These are phyloP conservation scores for Antechinus flavipes DNA, from an alignment of 2,113 vertebrate genomes.

Conservation along the genomic window DNA sequence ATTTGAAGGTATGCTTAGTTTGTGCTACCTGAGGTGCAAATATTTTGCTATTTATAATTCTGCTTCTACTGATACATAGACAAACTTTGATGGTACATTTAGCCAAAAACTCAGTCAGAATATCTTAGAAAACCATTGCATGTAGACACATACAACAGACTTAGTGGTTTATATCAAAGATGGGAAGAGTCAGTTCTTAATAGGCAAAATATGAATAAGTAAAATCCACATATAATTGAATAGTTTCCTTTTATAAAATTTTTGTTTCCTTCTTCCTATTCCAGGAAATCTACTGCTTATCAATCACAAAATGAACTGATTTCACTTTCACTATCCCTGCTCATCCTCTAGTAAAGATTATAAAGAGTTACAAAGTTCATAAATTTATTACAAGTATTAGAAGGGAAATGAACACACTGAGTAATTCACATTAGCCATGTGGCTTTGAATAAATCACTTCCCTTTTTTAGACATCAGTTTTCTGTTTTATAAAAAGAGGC, in stretches of 20 bases:
- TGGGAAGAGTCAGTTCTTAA: neutral
- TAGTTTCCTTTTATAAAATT: neutral
- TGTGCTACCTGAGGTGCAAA: neutral
- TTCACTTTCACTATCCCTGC: neutral
- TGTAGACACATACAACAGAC: neutral
- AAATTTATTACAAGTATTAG: neutral
- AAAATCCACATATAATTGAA: neutral
- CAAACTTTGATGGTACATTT: neutral
- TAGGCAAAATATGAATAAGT: neutral
- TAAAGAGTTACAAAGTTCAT: neutral
- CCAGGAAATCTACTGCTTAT: neutral
- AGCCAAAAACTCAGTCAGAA: neutral
- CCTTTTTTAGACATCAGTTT: neutral
- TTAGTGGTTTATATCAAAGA: neutral
- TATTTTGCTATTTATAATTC: neutral
- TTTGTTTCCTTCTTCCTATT: neutral
- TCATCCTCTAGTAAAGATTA: neutral
- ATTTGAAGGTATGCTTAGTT: neutral
- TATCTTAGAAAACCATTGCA: neutral
- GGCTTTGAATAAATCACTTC: neutral
- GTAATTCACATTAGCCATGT: neutral
- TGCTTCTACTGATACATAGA: neutral
- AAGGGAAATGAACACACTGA: neutral
- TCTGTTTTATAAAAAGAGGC: neutral
- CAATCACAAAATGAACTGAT: neutral